phyloP scores from a whole-genome alignment of 2,113 vertebrate genomes.

The Hippocampus guttulatus region DNA sequence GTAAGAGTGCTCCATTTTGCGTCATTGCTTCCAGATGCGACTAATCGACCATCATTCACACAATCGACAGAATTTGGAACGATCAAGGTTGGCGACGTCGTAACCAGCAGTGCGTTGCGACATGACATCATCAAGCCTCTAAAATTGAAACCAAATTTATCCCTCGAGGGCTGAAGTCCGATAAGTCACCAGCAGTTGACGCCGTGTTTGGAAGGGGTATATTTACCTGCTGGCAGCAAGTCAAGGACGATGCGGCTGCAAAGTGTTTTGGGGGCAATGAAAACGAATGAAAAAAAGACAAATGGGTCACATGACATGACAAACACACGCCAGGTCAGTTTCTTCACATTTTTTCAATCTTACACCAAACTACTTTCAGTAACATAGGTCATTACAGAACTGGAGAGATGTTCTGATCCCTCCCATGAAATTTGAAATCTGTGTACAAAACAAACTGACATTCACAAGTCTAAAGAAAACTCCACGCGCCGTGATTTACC shows the following conservation, averaged over 20 bases:
- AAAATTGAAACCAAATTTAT: constrained; percentile 62
- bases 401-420: background rate
- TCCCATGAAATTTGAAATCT: too few relatives aligned
- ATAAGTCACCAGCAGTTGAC: constrained; percentile 52
- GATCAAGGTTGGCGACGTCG: constrained; percentile 45
- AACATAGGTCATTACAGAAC: background rate
- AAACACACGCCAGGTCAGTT: background rate
- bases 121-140: constrained; percentile 60
- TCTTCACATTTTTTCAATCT: constrained; percentile 7
- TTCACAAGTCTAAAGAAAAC: too few relatives aligned
- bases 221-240: constrained; percentile 63
- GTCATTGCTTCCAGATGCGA: background rate
- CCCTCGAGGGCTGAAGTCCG: constrained; percentile 49
- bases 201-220: constrained; percentile 61
- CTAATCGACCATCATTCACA: background rate
- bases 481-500: too few relatives aligned
- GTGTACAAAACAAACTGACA: too few relatives aligned
- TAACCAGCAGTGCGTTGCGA: constrained; percentile 34
- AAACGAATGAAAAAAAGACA: constrained; percentile 70
- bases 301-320: constrained; percentile 25
- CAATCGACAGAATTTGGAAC: background rate
- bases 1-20: background rate
- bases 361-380: background rate
- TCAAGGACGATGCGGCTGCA: constrained; percentile 54
- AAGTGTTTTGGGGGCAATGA: constrained; percentile 50